Conservation (phyloP, 1,140 invertebrate species). For the Acromyrmex echinatior region DNA sequence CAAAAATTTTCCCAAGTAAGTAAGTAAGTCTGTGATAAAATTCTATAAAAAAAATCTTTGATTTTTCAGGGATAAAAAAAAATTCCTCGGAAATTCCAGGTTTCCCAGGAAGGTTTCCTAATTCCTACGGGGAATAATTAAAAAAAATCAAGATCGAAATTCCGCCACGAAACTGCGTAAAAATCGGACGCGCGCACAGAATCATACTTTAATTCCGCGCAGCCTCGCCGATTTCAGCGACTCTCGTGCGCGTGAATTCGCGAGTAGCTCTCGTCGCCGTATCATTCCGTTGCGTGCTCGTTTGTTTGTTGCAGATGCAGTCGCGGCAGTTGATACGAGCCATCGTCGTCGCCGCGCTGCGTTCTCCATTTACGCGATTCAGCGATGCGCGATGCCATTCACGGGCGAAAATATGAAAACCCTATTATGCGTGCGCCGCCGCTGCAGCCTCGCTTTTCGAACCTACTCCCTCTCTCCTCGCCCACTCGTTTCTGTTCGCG, state of each 20-base stretch:
- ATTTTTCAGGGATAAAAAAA: too few species aligned
- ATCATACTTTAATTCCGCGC: too few species aligned
- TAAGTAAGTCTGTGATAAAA: too few species aligned
- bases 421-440: slow-evolving; percentile 76
- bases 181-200: background rate
- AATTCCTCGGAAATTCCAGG: too few species aligned
- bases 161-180: background rate
- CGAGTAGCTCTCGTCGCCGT: slow-evolving; percentile 25
- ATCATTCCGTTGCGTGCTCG: slow-evolving; percentile 46
- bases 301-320: slow-evolving; percentile 60
- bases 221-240: background rate
- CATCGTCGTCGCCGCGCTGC: slow-evolving; percentile 36
- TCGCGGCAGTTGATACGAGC: slow-evolving; percentile 50
- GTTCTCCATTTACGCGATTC: slow-evolving; percentile 79
- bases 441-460: slow-evolving; percentile 58
- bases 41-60: too few species aligned
- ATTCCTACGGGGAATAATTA: background rate
- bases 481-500: background rate
- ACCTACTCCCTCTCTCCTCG: background rate
- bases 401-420: slow-evolving; percentile 82
- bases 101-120: too few species aligned
- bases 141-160: background rate
- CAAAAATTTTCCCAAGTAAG: too few species aligned
- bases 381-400: slow-evolving; percentile 84
- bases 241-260: slow-evolving; percentile 3